Base-by-base conservation (phyloP, 1,140 invertebrate species). In the Coptotermes formosanus region DNA sequence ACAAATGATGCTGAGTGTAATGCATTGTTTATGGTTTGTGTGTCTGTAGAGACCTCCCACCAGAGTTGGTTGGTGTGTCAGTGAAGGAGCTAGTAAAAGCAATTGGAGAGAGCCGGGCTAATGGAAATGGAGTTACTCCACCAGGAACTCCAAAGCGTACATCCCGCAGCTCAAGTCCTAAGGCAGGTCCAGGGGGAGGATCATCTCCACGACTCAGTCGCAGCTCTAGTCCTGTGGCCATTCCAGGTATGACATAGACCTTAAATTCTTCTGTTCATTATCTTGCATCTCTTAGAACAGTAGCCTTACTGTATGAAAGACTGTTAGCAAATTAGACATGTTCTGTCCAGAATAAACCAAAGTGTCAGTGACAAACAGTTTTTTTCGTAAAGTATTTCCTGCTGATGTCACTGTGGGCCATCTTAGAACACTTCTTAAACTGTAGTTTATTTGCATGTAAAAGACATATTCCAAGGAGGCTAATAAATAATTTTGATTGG, bases 21-120 rank as follows among this genome's bases (percentile, higher is more conserved):
- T 55, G 52, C 12, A 55, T 55, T 55, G 19, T 48, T 55, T 55
- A 16, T 55, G 52, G 38, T 55, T 55, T 55, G 19, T 55, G 52
- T 55, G 14, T 75, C 30, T n/a, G 25, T n/a, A 75, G 85, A 86
- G 93, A 93, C 89, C 91, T 95, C 87, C 94, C 94, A 0, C 91
- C 92, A 12, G 95, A 95, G 89, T 92, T 95, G 82, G 93, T 94
- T 25, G 95, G 95, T 2, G 95, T 96, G 8, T 96, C 95, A 1
- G 95, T 96, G 3, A 95, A 96, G 86, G 96, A 96, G 86, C 89
- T 97, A 75, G 95, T 97, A 6, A 95, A 96, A 89, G 95, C 94
- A 3, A 95, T 97, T 90, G 95, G 95, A 32, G 95, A 96, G 89
- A 95, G 94, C 88, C 90, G 95, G 87, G 93, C 94, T 16, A 97